phyloP scores from a whole-genome alignment of 2,113 vertebrate genomes.

The Rhodinocichla rosea region DNA sequence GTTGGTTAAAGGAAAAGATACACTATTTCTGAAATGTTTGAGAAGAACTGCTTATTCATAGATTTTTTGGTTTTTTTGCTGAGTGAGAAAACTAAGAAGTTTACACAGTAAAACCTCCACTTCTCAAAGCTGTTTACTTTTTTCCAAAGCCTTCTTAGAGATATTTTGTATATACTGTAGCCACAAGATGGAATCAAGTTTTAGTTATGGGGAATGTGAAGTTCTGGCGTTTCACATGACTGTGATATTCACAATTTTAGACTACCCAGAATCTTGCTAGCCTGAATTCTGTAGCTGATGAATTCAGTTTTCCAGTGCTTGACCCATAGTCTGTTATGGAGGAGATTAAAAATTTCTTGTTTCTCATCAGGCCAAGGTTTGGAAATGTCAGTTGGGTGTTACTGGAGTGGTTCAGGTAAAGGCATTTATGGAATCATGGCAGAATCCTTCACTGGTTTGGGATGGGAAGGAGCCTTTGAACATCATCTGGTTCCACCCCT shows the following conservation, averaged over 20 bases:
- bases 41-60: not conserved
- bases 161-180: not conserved
- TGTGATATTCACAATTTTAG: rapidly evolving
- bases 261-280: not conserved
- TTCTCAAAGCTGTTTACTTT: not conserved
- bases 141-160: rapidly evolving
- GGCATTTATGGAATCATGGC: not conserved
- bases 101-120: not conserved
- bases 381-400: not conserved
- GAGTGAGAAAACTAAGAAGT: not conserved
- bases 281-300: not conserved
- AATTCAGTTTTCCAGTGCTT: not conserved
- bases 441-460: not conserved
- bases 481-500: rapidly evolving
- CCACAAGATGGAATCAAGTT: not conserved
- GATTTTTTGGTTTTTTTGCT: too few relatives aligned
- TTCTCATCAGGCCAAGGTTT: not conserved
- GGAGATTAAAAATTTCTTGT: not conserved
- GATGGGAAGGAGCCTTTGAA: not conserved
- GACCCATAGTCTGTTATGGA: not conserved
- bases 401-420: not conserved
- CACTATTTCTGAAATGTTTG: not conserved
- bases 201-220: not conserved
- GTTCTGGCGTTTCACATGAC: not conserved
- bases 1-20: not conserved